Evolutionary conservation across 2,113 vertebrate genomes (phyloP).

Genomic region (Forbesichthys papilliferus): DNA sequence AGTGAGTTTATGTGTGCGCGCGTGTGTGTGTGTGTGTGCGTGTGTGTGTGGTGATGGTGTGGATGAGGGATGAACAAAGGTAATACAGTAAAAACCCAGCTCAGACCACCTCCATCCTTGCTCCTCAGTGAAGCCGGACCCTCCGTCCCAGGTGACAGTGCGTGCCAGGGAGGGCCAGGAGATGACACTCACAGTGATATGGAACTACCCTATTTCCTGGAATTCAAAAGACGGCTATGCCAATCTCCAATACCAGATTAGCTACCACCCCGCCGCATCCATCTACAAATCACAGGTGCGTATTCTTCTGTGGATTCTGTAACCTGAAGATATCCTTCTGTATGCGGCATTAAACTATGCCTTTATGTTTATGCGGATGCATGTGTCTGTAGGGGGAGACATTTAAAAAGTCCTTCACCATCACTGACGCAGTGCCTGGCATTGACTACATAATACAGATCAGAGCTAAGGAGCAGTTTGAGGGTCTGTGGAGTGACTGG

Average conservation of each 20-base stretch:
- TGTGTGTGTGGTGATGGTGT: not conserved
- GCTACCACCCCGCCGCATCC: constrained; percentile 51
- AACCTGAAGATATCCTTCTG: not conserved
- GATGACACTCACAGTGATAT: constrained; percentile 57
- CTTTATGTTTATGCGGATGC: constrained; percentile 5
- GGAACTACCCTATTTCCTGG: constrained; percentile 70
- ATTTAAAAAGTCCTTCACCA: constrained; percentile 11
- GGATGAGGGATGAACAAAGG: not conserved
- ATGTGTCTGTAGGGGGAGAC: not conserved
- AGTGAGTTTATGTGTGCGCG: not conserved
- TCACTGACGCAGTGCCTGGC: constrained; percentile 61
- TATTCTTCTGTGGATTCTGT: not conserved
- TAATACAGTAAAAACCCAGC: not conserved
- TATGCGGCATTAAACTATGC: constrained; percentile 11
- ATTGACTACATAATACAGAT: constrained; percentile 63
- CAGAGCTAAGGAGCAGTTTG: constrained; percentile 60
- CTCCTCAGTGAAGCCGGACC: constrained; percentile 74
- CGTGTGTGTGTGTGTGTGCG: not conserved
- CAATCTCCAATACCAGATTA: constrained; percentile 59
- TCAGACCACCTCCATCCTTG: not conserved
- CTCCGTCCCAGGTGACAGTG: constrained; percentile 57
- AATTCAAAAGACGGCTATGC: constrained; percentile 46
- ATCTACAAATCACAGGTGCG: constrained; percentile 42
- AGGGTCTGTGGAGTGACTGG: constrained; percentile 75
- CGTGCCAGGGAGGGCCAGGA: constrained; percentile 24